phyloP scores from a whole-genome alignment of 2,888 invertebrate genomes.

The Nomada fucata region DNA sequence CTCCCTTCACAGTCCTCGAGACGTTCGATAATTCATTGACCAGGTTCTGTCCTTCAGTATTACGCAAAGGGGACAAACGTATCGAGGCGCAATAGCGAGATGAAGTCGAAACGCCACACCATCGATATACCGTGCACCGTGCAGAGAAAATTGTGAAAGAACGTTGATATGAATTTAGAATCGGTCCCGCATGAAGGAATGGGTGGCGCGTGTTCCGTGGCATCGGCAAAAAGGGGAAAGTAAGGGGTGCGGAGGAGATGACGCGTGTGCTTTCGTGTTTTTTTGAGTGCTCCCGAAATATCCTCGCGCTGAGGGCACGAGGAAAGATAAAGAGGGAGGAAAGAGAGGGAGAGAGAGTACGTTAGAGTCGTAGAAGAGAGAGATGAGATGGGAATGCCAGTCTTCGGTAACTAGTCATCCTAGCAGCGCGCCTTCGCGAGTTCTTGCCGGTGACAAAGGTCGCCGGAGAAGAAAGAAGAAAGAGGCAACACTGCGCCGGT shows the following conservation, averaged over 20 bases:
- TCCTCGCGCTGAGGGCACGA: constrained; percentile 64
- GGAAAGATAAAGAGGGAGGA: constrained; percentile 67
- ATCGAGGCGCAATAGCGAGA: not conserved
- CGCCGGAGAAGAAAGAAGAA: constrained; percentile 16
- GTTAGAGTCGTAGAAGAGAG: constrained; percentile 60
- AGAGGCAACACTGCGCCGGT: constrained; percentile 1
- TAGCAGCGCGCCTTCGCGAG: constrained; percentile 70
- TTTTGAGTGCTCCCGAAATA: constrained; percentile 78
- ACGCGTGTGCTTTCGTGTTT: constrained; percentile 70
- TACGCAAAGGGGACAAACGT: not conserved
- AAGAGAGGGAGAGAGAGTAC: constrained; percentile 61
- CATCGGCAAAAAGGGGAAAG: constrained; percentile 15
- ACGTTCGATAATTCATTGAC: constrained; percentile 6
- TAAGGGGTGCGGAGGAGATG: constrained; percentile 53
- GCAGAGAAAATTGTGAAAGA: not conserved
- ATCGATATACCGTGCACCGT: not conserved
- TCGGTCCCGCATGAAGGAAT: constrained; percentile 11
- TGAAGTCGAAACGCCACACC: not conserved
- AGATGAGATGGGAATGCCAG: constrained; percentile 76
- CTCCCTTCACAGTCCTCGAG: not conserved
- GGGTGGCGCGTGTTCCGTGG: constrained; percentile 16
- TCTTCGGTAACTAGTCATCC: constrained; percentile 77
- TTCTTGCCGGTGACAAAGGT: constrained; percentile 59
- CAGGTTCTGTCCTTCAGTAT: not conserved
- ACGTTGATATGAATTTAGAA: not conserved